These are phyloP conservation scores for Climacteris rufus DNA, from an alignment of 2,113 vertebrate species.

Conservation along the genomic window DNA sequence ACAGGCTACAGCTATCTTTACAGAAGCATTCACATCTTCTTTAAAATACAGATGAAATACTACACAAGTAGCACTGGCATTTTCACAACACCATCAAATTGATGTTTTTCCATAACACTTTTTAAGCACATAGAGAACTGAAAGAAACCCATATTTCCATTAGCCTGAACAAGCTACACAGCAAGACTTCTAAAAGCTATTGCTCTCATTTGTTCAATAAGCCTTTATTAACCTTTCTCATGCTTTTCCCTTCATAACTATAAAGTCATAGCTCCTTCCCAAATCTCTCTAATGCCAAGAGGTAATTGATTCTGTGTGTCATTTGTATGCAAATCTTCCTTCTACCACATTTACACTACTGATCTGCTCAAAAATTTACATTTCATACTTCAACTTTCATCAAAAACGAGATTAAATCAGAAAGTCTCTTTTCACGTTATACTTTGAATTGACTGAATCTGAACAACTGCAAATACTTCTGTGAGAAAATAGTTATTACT, in stretches of 20 bases:
- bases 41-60: background rate
- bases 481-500: background rate
- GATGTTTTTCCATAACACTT: background rate
- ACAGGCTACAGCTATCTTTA: background rate
- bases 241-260: background rate
- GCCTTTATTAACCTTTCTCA: conserved; percentile 9
- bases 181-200: background rate
- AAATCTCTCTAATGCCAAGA: conserved; percentile 12
- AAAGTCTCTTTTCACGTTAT: conserved; percentile 12
- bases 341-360: background rate
- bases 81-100: background rate
- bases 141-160: background rate
- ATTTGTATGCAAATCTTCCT: conserved; percentile 55
- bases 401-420: conserved; percentile 38
- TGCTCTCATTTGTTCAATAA: conserved; percentile 19
- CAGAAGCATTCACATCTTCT: background rate
- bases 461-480: conserved; percentile 2
- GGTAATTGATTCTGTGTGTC: conserved; percentile 13
- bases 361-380: conserved; percentile 2
- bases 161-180: conserved; percentile 8
- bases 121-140: background rate
- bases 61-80: background rate
- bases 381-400: conserved; percentile 3
- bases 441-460: background rate
- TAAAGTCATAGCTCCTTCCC: conserved; percentile 5